Evolutionary conservation across 2,113 vertebrate species (phyloP).

Genomic region (Thalassoma bifasciatum): DNA sequence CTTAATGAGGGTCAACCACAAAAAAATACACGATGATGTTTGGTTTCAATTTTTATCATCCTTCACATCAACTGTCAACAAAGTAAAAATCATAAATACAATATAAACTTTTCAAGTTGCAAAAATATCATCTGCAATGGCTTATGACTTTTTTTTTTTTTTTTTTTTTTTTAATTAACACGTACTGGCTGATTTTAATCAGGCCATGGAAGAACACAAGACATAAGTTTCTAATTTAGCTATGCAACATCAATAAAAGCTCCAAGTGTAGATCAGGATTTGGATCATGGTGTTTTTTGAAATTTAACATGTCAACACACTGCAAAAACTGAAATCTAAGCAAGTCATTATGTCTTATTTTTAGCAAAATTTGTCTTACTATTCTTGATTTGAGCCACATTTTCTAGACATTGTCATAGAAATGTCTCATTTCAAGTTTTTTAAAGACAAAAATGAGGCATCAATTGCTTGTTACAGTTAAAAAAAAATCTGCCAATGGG

Average conservation of each 20-base stretch:
- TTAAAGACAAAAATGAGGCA: no score
- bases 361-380: no score
- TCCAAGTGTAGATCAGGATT: background rate
- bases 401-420: no score
- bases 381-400: no score
- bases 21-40: background rate
- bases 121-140: background rate
- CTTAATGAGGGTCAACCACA: background rate
- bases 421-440: no score
- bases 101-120: background rate
- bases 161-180: no score
- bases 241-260: background rate
- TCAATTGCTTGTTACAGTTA: no score
- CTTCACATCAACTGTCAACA: background rate
- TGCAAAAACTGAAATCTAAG: no score
- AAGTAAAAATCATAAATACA: background rate
- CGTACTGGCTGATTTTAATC: slow-evolving; percentile 4
- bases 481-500: no score
- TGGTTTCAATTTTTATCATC: background rate
- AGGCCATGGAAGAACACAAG: background rate
- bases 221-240: slow-evolving; percentile 2
- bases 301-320: no score
- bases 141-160: background rate
- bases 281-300: slow-evolving; percentile 2
- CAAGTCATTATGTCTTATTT: no score